Percentiles rank a stretch among this genome's conserved stretches.
Conservation (phyloP, 2,888 invertebrate species). For the Phortica okadai region DNA sequence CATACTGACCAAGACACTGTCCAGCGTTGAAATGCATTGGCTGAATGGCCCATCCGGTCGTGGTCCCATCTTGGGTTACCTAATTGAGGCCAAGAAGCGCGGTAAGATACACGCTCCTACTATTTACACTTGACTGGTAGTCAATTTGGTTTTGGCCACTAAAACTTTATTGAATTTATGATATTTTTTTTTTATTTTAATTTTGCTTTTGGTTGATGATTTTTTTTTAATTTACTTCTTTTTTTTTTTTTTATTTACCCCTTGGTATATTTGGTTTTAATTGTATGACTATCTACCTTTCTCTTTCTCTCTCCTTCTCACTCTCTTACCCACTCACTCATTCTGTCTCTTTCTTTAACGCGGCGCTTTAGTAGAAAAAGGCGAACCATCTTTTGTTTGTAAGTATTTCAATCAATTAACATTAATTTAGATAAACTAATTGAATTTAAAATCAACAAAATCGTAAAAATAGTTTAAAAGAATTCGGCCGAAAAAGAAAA, state of each 20-base stretch:
- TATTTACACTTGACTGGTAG: neutral
- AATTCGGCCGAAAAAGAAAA: neutral
- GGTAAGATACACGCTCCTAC: slow-evolving; percentile 78
- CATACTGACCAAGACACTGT: slow-evolving; percentile 85
- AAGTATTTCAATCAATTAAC: slow-evolving; percentile 63
- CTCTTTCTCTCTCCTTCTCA: slow-evolving; percentile 32
- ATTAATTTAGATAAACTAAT: too few relatives aligned
- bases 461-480: neutral
- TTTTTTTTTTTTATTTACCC: slow-evolving; percentile 36
- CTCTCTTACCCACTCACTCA: slow-evolving; percentile 47
- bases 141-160: neutral
- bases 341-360: slow-evolving; percentile 25
- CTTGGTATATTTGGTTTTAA: slow-evolving; percentile 60
- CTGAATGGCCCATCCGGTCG: slow-evolving; percentile 89
- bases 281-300: slow-evolving; percentile 43
- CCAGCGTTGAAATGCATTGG: slow-evolving; percentile 93
- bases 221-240: slow-evolving; percentile 34
- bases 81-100: slow-evolving; percentile 89
- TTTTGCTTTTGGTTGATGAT: slow-evolving; percentile 32
- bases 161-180: slow-evolving; percentile 39
- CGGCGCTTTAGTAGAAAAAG: slow-evolving; percentile 73
- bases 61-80: slow-evolving; percentile 92
- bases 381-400: slow-evolving; percentile 75
- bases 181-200: slow-evolving; percentile 22
- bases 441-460: too few relatives aligned